Evolutionary conservation across 1,140 invertebrate species (phyloP), one percentile per base, ranked within the genome.

Genomic region (Zophobas atratus): DNA sequence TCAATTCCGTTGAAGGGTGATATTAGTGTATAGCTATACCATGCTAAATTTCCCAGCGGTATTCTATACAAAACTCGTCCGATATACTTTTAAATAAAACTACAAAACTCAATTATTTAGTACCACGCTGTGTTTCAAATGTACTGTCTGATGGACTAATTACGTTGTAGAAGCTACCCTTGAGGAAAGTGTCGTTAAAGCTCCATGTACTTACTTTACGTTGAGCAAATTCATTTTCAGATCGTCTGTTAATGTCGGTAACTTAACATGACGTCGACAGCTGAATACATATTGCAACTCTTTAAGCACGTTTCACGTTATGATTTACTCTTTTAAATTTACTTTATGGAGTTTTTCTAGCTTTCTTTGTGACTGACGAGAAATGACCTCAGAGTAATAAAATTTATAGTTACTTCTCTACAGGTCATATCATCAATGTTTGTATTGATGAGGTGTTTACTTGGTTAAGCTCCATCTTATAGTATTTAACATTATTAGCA

Each of bases 21-120:
- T 56, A 5, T 33, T 34, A 56, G n/a, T 34, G 53, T 33, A 56
- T 34, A 35, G 56, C 32, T 60, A 60, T 60, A 36, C 38, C 56
- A 60, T 60, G 56, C 34, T 60, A 60, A 60, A 60, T 60, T 60
- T 60, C 56, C 56, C 56, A 60, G 38, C 33, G 56, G 56, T 60
- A 60, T 60, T 60, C n/a, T n/a, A 4, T 36, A 60, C 56, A 60
- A 60, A 60, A 60, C 34, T 60, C 56, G 56, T 33, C 56, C 38
- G 56, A 60, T 60, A 60, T 60, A 60, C 56, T 60, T 60, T 36
- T 60, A 60, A 60, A 60, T 60, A 60, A 60, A 60, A 60, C 32
- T 60, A 60, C 35, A 35, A 36, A 60, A 60, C 56, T 39, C 56
- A 36, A 60, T 60, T 60, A 60, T 60, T n/a, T n/a, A n/a, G 8